A percentile compares a stretch with the other conserved stretches of the same genome.
phyloP scores from a whole-genome alignment of 1,140 invertebrate genomes.

The Drusus annulatus region DNA sequence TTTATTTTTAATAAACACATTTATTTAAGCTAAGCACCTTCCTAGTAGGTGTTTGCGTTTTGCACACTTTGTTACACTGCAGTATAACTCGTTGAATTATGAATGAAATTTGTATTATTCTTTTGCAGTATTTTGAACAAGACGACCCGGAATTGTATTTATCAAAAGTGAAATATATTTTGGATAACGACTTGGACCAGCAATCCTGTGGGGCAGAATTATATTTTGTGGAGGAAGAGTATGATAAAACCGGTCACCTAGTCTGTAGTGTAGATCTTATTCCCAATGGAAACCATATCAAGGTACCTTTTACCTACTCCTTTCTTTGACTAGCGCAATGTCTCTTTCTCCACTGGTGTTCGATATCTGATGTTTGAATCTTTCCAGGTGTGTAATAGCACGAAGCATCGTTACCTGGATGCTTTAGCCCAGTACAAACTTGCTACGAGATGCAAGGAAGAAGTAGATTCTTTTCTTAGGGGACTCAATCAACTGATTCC shows the following conservation, averaged over 20 bases:
- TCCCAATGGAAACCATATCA: constrained; percentile 78
- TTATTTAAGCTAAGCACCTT: no score
- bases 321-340: background rate
- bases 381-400: constrained; percentile 80
- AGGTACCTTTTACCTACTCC: constrained; percentile 61
- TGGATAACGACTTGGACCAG: constrained; percentile 87
- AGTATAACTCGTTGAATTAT: no score
- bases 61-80: no score
- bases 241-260: constrained; percentile 84
- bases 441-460: constrained; percentile 84
- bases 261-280: constrained; percentile 83
- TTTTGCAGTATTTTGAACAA: constrained; percentile 91
- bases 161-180: constrained; percentile 92
- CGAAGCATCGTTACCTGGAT: constrained; percentile 89
- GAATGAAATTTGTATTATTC: constrained; percentile 2
- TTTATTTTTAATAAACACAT: no score
- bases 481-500: constrained; percentile 93
- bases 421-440: constrained; percentile 91
- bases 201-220: constrained; percentile 82
- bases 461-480: constrained; percentile 90
- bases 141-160: constrained; percentile 95
- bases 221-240: constrained; percentile 91
- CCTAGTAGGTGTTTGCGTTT: no score
- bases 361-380: background rate
- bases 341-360: background rate